Evolutionary conservation across 1,140 invertebrate species (phyloP).

Genomic region (Drosophila erecta): DNA sequence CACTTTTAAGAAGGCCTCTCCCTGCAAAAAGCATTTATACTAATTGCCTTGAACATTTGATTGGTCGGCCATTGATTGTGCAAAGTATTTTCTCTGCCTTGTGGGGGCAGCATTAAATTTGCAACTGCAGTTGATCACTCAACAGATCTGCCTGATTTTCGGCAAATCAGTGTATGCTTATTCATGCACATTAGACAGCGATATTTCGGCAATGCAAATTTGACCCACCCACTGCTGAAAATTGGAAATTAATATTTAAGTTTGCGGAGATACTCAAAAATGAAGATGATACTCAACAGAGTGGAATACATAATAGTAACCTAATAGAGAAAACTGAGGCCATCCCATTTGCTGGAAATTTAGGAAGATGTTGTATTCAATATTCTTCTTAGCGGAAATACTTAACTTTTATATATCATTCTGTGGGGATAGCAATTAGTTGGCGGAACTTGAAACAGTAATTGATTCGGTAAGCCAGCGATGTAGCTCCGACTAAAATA

Average conservation of each 20-base stretch:
- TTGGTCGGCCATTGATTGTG: slow-evolving; percentile 72
- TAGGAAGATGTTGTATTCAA: too few species aligned
- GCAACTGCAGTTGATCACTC: slow-evolving; percentile 58
- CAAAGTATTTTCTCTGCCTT: slow-evolving; percentile 30
- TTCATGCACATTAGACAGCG: slow-evolving; percentile 67
- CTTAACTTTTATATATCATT: too few species aligned
- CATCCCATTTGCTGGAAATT: not conserved
- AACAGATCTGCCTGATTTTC: slow-evolving; percentile 51
- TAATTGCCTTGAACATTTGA: slow-evolving; percentile 77
- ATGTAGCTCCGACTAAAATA: too few species aligned
- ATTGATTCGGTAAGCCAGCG: too few species aligned
- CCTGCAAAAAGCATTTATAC: slow-evolving; percentile 51
- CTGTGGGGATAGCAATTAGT: too few species aligned
- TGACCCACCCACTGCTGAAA: slow-evolving; percentile 20
- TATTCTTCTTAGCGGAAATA: too few species aligned
- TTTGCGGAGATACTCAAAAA: slow-evolving; percentile 4
- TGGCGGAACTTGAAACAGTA: too few species aligned
- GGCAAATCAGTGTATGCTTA: slow-evolving; percentile 39
- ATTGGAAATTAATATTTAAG: slow-evolving; percentile 54
- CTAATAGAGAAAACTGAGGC: not conserved
- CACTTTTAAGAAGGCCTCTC: slow-evolving; percentile 65
- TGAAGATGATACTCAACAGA: not conserved
- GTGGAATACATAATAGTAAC: not conserved
- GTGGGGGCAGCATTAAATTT: slow-evolving; percentile 68
- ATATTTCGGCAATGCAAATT: slow-evolving; percentile 58